These are phyloP conservation scores for Atherinomorus stipes DNA, from an alignment of 2,113 vertebrate species.

Conservation along the genomic window DNA sequence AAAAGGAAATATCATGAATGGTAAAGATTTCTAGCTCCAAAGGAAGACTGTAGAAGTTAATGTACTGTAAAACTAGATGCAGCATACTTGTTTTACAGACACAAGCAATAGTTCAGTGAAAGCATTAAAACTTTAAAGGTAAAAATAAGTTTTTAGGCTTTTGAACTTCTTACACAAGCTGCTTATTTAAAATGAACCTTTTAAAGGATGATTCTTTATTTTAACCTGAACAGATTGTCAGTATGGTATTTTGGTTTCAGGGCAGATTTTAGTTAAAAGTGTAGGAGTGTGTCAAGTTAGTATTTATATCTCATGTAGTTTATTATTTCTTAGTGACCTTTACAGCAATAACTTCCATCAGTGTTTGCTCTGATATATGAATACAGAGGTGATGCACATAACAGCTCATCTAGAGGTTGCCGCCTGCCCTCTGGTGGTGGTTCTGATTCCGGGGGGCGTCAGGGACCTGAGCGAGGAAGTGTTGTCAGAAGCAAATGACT, in stretches of 20 bases:
- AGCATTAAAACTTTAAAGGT: too few relatives aligned
- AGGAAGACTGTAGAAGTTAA: neutral
- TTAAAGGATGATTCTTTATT: too few relatives aligned
- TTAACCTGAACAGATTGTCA: neutral
- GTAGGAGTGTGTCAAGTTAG: too few relatives aligned
- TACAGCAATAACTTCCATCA: too few relatives aligned
- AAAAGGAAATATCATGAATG: neutral
- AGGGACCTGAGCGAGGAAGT: constrained; percentile 76
- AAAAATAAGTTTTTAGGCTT: too few relatives aligned
- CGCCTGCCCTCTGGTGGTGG: constrained; percentile 42
- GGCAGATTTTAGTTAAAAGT: neutral
- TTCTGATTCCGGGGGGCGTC: constrained; percentile 43
- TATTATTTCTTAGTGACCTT: too few relatives aligned
- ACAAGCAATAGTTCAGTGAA: too few relatives aligned
- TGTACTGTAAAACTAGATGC: neutral
- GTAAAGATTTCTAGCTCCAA: neutral
- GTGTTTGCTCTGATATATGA: neutral
- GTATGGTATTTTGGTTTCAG: neutral
- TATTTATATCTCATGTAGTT: too few relatives aligned
- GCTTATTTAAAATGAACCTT: too few relatives aligned
- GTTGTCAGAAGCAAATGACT: constrained; percentile 68
- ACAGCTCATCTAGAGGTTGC: neutral
- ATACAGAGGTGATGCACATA: too few relatives aligned
- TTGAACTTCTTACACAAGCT: too few relatives aligned
- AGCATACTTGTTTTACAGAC: neutral